A percentile compares a stretch with the other conserved stretches of the same genome.
Evolutionary conservation across 1,140 invertebrate genomes (phyloP).

Genomic region (Drosophila persimilis): DNA sequence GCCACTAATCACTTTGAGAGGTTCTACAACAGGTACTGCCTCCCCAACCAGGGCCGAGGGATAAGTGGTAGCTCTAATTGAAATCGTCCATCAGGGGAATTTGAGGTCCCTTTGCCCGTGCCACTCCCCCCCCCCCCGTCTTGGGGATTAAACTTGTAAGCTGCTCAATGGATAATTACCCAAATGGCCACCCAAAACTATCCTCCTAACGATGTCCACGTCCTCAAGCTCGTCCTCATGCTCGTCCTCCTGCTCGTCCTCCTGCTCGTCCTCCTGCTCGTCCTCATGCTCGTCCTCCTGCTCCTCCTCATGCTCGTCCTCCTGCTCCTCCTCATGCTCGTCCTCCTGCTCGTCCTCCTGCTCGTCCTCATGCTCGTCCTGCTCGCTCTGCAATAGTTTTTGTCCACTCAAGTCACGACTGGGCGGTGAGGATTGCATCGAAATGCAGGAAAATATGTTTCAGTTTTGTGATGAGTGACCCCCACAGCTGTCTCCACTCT

Average conservation of each 20-base stretch:
- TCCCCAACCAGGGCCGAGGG: background rate
- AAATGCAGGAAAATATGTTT: conserved; percentile 30
- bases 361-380: background rate
- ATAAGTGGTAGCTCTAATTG: conserved; percentile 31
- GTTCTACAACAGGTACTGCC: no score
- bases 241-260: no score
- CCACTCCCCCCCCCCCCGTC: background rate
- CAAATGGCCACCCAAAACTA: conserved; percentile 32
- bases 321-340: background rate
- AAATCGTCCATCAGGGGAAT: conserved; percentile 33
- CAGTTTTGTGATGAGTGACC: conserved; percentile 9
- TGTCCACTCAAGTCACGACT: background rate
- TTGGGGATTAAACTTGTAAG: conserved; percentile 63
- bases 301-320: no score
- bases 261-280: background rate
- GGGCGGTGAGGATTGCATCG: background rate
- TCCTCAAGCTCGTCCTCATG: no score
- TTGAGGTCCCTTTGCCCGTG: background rate
- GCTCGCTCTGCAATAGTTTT: background rate
- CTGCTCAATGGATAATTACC: conserved; percentile 70
- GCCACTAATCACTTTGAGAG: conserved; percentile 13
- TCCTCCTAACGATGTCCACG: conserved; percentile 4
- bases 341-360: no score
- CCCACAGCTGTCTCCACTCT: background rate
- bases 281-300: no score